Percentiles rank a stretch among this genome's conserved stretches.
phyloP scores from a whole-genome alignment of 2,797 vertebrate species.

The Erethizon dorsatum region DNA sequence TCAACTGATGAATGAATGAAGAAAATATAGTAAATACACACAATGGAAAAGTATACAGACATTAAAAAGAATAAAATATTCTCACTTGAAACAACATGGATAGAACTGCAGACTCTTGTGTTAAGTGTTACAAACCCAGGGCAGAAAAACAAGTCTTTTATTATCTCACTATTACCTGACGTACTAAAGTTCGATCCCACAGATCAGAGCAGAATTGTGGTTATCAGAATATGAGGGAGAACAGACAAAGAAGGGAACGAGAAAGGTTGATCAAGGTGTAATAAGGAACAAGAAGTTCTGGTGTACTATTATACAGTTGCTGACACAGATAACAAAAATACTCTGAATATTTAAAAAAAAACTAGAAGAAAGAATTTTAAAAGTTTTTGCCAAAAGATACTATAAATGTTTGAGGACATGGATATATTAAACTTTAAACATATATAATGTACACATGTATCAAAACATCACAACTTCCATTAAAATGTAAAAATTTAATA shows the following conservation, averaged over 20 bases:
- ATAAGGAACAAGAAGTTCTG: neutral
- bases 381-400: neutral
- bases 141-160: neutral
- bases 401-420: neutral
- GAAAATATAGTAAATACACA: neutral
- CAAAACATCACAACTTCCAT: neutral
- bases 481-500: neutral
- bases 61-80: neutral
- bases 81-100: neutral
- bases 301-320: neutral
- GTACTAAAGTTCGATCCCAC: neutral
- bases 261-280: neutral
- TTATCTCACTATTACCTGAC: neutral
- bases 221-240: neutral
- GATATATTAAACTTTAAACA: neutral
- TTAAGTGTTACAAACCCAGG: neutral
- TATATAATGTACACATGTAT: neutral
- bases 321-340: neutral
- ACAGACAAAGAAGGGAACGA: rapidly evolving
- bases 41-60: neutral
- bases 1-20: neutral
- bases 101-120: neutral
- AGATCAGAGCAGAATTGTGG: neutral
- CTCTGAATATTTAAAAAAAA: neutral
- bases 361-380: neutral